Evolutionary conservation across 2,797 vertebrate species (phyloP).

Genomic region (Enteromius anoplus): DNA sequence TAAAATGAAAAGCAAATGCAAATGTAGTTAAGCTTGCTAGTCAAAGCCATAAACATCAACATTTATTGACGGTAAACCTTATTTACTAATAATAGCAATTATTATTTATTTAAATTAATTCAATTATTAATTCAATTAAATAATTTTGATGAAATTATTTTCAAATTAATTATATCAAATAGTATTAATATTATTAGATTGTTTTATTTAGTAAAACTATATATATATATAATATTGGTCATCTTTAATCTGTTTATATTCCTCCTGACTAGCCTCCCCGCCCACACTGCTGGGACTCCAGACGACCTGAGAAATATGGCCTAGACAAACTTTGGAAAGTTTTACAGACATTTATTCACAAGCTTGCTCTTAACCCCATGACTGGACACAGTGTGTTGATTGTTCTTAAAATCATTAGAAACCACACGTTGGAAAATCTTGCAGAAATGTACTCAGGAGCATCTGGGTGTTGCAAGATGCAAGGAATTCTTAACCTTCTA

Average conservation of each 20-base stretch:
- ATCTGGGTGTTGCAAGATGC: neutral
- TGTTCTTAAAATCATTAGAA: neutral
- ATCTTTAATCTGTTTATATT: neutral
- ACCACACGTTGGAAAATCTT: neutral
- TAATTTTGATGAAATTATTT: no score
- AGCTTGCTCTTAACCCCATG: neutral
- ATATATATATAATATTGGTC: neutral
- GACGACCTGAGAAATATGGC: neutral
- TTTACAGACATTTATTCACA: neutral
- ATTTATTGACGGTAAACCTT: neutral
- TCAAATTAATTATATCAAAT: neutral
- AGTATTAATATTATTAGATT: no score
- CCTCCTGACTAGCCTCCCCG: no score
- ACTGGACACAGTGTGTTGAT: neutral
- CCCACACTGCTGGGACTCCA: neutral
- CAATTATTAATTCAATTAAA: no score
- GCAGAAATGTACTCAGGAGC: neutral
- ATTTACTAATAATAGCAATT: neutral
- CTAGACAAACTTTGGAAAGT: slow-evolving; percentile 26
- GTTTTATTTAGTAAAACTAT: no score
- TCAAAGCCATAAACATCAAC: neutral
- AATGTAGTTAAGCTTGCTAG: neutral
- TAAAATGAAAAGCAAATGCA: neutral
- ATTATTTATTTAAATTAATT: no score
- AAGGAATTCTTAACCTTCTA: neutral